phyloP scores from a whole-genome alignment of 2,113 vertebrate species.

The Camelus bactrianus region DNA sequence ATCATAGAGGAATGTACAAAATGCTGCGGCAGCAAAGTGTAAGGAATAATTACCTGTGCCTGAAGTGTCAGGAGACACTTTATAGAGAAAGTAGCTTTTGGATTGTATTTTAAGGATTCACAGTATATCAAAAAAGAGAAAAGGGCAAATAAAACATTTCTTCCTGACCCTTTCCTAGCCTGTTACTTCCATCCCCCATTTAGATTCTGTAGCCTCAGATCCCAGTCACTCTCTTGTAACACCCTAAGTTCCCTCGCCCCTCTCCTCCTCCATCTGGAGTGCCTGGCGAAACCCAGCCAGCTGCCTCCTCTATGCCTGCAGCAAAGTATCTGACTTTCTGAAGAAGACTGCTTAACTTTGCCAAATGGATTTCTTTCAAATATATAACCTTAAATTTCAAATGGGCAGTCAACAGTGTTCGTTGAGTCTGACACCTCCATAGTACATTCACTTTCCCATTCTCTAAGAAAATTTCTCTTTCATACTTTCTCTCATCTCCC shows the following conservation, averaged over 20 bases:
- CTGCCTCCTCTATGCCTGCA: not conserved
- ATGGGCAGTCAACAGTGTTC: not conserved
- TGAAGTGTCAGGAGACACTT: not conserved
- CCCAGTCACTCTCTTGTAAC: no score
- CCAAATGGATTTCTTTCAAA: not conserved
- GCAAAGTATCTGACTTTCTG: not conserved
- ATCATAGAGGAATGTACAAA: not conserved
- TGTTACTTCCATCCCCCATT: not conserved
- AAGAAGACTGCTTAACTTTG: not conserved
- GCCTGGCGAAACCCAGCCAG: not conserved
- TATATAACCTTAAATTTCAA: not conserved
- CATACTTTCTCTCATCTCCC: not conserved
- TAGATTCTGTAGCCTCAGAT: not conserved
- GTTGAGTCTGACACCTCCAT: not conserved
- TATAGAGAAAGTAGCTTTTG: not conserved
- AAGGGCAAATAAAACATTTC: not conserved
- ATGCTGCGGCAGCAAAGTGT: not conserved
- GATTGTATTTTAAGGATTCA: not conserved
- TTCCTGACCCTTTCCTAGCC: not conserved
- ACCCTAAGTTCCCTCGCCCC: not conserved
- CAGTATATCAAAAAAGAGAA: not conserved
- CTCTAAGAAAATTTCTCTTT: not conserved
- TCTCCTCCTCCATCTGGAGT: not conserved
- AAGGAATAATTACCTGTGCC: not conserved
- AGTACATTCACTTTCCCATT: not conserved